Evolutionary conservation across 2,113 vertebrate genomes (phyloP).

Genomic region (Chionodraco myersi): DNA sequence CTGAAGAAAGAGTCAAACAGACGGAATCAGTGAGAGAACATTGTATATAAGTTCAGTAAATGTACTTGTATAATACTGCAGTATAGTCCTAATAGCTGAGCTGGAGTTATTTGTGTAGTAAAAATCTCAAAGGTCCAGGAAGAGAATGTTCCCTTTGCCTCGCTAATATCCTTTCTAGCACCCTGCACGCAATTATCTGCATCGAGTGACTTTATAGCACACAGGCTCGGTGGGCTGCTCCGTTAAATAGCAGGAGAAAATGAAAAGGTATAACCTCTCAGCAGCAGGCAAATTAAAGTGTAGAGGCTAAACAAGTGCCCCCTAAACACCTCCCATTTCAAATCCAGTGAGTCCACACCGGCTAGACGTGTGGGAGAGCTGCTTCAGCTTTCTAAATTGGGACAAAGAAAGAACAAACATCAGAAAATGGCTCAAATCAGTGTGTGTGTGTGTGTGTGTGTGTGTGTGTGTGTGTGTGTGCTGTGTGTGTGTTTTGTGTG

Average conservation of each 20-base stretch:
- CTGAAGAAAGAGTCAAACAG: no score
- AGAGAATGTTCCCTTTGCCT: background rate
- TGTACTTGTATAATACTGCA: no score
- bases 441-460: background rate
- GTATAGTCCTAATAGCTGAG: background rate
- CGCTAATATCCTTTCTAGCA: background rate
- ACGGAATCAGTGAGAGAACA: no score
- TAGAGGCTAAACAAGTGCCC: background rate
- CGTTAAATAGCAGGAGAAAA: background rate
- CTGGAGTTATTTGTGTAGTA: background rate
- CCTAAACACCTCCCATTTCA: background rate
- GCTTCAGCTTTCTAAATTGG: background rate
- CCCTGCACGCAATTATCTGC: slow-evolving; percentile 10
- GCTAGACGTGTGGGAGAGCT: background rate
- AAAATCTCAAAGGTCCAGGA: background rate
- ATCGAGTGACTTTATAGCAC: slow-evolving; percentile 20
- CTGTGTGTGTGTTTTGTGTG: no score
- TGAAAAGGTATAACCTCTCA: background rate
- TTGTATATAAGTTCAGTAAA: no score
- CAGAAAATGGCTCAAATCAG: slow-evolving; percentile 1
- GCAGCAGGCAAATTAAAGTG: slow-evolving; percentile 9
- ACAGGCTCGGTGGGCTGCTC: background rate
- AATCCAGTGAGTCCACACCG: background rate
- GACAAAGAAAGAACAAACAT: background rate
- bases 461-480: background rate